Conservation (phyloP, 30 jellyfish, hydroid and myxozoan species). For the Chrysaora quinquecirrha region DNA sequence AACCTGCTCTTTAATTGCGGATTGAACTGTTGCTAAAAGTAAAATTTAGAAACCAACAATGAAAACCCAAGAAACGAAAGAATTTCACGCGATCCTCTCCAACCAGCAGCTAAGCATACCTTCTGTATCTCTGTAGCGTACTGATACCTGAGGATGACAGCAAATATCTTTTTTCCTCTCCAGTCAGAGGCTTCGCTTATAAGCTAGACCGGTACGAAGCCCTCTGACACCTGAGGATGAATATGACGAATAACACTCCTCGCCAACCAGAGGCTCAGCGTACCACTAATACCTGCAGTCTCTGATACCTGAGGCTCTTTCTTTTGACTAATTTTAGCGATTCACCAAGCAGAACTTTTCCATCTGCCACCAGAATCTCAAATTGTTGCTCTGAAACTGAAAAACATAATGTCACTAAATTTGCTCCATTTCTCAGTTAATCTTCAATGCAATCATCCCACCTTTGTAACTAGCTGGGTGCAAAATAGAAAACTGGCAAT, state of each 20-base stretch:
- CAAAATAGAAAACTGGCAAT: too few relatives aligned
- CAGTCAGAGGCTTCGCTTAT: background rate
- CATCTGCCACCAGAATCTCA: background rate
- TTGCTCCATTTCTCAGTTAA: background rate
- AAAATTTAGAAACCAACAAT: background rate
- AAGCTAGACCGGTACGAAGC: too few relatives aligned
- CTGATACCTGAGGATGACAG: too few relatives aligned
- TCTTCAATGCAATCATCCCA: constrained; percentile 36
- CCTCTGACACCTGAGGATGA: too few relatives aligned
- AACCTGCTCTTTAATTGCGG: background rate
- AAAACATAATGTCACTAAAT: background rate
- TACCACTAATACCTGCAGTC: too few relatives aligned
- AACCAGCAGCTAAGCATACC: background rate
- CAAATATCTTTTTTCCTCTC: background rate
- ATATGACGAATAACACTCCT: too few relatives aligned
- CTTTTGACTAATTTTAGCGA: background rate
- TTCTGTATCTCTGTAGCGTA: background rate
- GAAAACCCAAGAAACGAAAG: background rate
- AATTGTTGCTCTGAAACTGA: background rate
- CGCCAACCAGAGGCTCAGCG: too few relatives aligned
- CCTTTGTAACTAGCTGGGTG: too few relatives aligned
- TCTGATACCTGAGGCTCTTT: too few relatives aligned
- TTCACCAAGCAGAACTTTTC: background rate
- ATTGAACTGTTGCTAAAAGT: background rate
- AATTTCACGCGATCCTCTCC: background rate